Conservation (phyloP, 2,888 invertebrate species). For the Theodoxus fluviatilis region DNA sequence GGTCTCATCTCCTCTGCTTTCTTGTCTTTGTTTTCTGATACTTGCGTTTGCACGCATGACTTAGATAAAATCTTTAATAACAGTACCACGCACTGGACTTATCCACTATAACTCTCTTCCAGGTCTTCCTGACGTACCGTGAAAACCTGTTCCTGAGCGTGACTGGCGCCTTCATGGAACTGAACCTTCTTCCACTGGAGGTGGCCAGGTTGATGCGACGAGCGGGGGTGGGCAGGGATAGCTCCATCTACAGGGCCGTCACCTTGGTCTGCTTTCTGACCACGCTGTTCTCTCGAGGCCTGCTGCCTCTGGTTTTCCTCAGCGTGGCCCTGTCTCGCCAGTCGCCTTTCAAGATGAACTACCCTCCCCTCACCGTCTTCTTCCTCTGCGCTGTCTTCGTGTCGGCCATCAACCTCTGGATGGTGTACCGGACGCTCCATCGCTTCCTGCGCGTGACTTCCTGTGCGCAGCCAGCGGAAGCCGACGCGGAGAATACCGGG, state of each 20-base stretch:
- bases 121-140: constrained; percentile 38
- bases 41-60: no score
- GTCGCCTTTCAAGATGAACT: constrained; percentile 42
- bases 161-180: constrained; percentile 40
- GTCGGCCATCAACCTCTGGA: constrained; percentile 47
- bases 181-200: constrained; percentile 38
- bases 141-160: constrained; percentile 42
- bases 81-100: no score
- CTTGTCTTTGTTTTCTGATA: no score
- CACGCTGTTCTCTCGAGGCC: constrained; percentile 39
- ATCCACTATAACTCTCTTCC: no score
- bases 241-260: constrained; percentile 34
- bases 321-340: constrained; percentile 41
- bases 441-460: constrained; percentile 34
- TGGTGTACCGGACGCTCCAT: constrained; percentile 39
- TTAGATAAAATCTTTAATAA: no score
- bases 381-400: constrained; percentile 46
- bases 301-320: constrained; percentile 42
- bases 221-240: constrained; percentile 29
- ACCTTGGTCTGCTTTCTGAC: constrained; percentile 34
- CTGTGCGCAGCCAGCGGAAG: no score
- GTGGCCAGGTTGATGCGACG: constrained; percentile 37
- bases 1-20: no score
- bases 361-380: constrained; percentile 40
- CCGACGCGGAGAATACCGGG: no score